Evolutionary conservation across 2,113 vertebrate species (phyloP).

Genomic region (Gracilinanus agilis): DNA sequence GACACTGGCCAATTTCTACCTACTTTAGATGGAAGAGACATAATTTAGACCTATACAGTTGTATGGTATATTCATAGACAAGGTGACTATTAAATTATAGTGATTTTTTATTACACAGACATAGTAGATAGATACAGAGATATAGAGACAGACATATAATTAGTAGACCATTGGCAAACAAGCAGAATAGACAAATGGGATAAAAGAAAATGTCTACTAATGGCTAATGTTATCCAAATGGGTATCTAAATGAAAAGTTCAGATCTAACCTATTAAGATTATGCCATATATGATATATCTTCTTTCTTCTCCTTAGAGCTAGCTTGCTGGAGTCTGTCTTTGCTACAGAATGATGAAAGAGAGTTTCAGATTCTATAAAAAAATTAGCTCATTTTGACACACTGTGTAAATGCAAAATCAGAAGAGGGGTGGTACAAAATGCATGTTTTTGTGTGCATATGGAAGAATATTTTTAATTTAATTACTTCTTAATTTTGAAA

Average conservation of each 20-base stretch:
- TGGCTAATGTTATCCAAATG: conserved; percentile 19
- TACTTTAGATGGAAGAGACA: not conserved
- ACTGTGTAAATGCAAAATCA: not conserved
- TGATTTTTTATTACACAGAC: not conserved
- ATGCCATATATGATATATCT: not conserved
- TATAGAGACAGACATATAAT: not conserved
- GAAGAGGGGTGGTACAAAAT: not conserved
- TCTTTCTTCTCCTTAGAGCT: conserved; percentile 10
- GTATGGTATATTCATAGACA: not conserved
- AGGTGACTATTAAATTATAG: conserved; percentile 34
- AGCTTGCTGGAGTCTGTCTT: conserved; percentile 28
- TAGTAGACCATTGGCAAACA: not conserved
- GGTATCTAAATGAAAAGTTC: conserved; percentile 12
- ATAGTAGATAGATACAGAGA: not conserved
- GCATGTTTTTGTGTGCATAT: conserved; percentile 9
- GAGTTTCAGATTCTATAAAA: conserved; percentile 45
- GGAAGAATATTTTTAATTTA: conserved; percentile 49
- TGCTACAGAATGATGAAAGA: conserved; percentile 12
- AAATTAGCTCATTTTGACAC: conserved; percentile 8
- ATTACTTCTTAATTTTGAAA: conserved; percentile 68
- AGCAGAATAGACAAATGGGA: conserved; percentile 6
- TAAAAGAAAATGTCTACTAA: conserved; percentile 23
- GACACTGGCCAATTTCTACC: not conserved
- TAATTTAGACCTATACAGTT: not conserved
- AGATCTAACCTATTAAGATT: not conserved